Evolutionary conservation across 2,888 invertebrate genomes (phyloP).

Genomic region (Melinopterus prodromus): DNA sequence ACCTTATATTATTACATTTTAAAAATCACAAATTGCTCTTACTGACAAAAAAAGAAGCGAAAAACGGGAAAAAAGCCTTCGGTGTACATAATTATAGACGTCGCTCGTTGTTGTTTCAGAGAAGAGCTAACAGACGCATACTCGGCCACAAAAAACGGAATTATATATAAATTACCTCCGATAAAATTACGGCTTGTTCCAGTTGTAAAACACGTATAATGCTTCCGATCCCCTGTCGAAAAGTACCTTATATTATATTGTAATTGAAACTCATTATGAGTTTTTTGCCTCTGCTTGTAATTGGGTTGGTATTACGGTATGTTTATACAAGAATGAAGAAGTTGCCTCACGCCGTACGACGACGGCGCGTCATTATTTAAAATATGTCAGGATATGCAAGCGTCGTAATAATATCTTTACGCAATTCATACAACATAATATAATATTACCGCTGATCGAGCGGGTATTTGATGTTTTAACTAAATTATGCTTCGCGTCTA

Average conservation of each 20-base stretch:
- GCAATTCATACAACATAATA: neutral
- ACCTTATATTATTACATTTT: neutral
- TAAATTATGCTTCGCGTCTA: neutral
- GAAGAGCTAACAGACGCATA: neutral
- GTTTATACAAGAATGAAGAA: neutral
- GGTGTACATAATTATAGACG: neutral
- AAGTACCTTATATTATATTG: neutral
- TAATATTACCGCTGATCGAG: neutral
- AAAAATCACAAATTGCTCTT: neutral
- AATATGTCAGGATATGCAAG: neutral
- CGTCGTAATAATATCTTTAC: neutral
- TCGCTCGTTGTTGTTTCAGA: neutral
- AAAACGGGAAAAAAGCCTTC: neutral
- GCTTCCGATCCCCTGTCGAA: neutral
- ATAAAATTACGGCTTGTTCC: slow-evolving; percentile 21
- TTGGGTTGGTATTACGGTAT: neutral
- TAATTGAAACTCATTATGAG: neutral
- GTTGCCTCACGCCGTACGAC: neutral
- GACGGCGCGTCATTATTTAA: neutral
- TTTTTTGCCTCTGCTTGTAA: neutral
- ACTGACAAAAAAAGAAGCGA: neutral
- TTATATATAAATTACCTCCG: slow-evolving; percentile 24
- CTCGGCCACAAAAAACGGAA: neutral
- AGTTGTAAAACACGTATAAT: slow-evolving; percentile 19
- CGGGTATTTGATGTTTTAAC: neutral